Base-by-base conservation (phyloP, 2,888 invertebrate genomes). In the Polymixis lichenea region DNA sequence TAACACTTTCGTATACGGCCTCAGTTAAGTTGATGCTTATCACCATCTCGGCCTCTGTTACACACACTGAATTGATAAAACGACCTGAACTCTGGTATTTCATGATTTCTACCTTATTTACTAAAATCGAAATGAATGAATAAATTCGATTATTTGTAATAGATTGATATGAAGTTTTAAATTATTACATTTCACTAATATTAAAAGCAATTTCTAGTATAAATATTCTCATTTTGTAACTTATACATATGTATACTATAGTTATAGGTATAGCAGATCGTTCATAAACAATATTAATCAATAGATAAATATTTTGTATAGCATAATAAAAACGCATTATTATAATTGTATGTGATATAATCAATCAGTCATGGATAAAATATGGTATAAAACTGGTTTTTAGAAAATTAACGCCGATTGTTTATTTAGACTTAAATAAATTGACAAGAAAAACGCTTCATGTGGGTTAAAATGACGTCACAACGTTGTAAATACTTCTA, bases 231-330 rank as follows among this genome's bases (percentile, higher is more conserved):
- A 58, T 70, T 68, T 67, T 38, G 25, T 53, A 58, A 65, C 53
- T 70, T 80, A 74, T 32, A n/a, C n/a, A n/a, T 32, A 73, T 25
- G 17, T 75, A 68, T 65, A 49, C 25, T 68, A 60, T 77, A 74
- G 13, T 64, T 75, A 80, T 78, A 38, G 38, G 38, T 38, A 75
- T 87, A 70, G 77, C 86, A 86, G 86, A 86, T 86, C 86, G 61
- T 82, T 83, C 43, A 11, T 55, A 65, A 9, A 49, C 55, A 76
- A 61, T n/a, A 56, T 56, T 61, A 66, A 55, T 61, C n/a, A 65
- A 65, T 49, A 65, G 49, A 55, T 82, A 65, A 55, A 55, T 82
- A 61, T 82, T 82, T 62, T 66, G 46, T 74, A 81, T 58, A 81
- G 25, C 22, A 46, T 60, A 22, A 38, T 65, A 38, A 53, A 65